Evolutionary conservation across 2,888 invertebrate genomes (phyloP).

Genomic region (Epirrita christyi): DNA sequence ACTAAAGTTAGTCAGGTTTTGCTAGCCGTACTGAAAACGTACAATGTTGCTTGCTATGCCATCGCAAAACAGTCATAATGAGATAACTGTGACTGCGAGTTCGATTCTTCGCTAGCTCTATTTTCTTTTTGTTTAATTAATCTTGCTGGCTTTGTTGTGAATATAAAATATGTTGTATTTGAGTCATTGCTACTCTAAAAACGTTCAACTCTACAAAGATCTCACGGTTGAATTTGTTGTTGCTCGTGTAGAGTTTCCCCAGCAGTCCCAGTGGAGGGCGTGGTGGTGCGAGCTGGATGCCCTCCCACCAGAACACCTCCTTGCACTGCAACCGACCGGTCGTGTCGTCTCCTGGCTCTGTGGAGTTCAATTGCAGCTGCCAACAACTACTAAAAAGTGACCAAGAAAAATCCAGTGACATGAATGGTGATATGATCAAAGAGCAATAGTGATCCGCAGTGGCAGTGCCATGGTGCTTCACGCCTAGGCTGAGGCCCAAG

Average conservation of each 20-base stretch:
- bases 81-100: neutral
- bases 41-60: no score
- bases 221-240: slow-evolving; percentile 81
- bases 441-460: no score
- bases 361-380: neutral
- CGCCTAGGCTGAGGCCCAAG: no score
- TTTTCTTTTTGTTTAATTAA: neutral
- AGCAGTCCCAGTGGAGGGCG: slow-evolving; percentile 87
- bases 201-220: slow-evolving; percentile 17
- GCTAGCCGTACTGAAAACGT: no score
- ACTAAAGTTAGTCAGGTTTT: no score
- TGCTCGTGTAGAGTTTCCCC: slow-evolving; percentile 81
- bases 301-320: slow-evolving; percentile 90
- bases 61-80: no score
- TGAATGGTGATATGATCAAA: no score
- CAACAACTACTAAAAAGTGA: no score
- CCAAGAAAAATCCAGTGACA: no score
- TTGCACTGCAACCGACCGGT: slow-evolving; percentile 85
- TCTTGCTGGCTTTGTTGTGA: neutral
- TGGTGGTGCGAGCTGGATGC: slow-evolving; percentile 86
- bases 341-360: slow-evolving; percentile 67
- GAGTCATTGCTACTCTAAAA: no score
- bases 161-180: neutral
- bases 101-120: neutral
- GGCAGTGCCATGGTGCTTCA: no score